A percentile compares a stretch with the other conserved stretches of the same genome.
Conservation (phyloP, 2,113 vertebrate species). For the Pitta sordida region DNA sequence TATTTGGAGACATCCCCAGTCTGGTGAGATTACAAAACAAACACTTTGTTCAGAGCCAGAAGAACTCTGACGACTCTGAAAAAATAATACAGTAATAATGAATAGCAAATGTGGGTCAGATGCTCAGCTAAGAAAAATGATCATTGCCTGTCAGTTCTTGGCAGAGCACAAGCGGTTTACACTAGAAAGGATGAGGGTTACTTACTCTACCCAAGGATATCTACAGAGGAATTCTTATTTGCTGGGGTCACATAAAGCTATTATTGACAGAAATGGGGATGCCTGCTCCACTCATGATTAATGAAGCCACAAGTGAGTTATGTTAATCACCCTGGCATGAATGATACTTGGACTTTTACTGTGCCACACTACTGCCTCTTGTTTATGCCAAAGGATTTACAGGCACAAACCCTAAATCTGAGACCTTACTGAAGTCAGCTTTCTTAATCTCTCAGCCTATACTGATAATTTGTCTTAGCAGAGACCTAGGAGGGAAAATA, state of each 20-base stretch:
- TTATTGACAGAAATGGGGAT: conserved; percentile 1
- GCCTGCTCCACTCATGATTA: conserved; percentile 10
- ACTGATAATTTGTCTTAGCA: background rate
- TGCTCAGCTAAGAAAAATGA: background rate
- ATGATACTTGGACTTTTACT: background rate
- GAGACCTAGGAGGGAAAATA: background rate
- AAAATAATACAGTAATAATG: background rate
- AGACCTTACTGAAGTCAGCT: background rate
- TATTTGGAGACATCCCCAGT: background rate
- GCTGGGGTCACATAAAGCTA: background rate
- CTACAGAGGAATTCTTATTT: background rate
- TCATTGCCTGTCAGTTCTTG: background rate
- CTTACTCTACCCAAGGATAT: background rate
- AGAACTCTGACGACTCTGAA: background rate
- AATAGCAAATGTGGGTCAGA: conserved; percentile 22
- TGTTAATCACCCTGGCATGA: background rate
- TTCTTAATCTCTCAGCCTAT: background rate
- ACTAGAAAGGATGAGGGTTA: background rate
- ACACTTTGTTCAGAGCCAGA: background rate
- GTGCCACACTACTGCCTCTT: background rate
- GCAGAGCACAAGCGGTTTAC: background rate
- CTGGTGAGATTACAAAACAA: conserved; percentile 15
- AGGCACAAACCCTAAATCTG: background rate
- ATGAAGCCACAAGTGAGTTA: conserved; percentile 29
- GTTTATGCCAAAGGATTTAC: conserved; percentile 1